Conservation (phyloP, 2,888 invertebrate genomes). For the Chaetogeoica ovagalla region DNA sequence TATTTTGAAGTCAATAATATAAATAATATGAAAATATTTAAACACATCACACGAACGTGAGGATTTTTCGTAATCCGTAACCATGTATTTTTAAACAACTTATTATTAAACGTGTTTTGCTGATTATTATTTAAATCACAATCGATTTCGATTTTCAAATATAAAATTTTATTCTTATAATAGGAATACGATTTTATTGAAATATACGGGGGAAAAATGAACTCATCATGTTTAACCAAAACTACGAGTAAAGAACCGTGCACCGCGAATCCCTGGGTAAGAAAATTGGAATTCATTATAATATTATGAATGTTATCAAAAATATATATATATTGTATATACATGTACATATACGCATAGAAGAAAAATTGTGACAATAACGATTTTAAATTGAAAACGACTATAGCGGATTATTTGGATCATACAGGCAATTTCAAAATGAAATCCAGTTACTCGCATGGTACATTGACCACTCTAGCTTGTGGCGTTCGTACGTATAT, state of each 20-base stretch:
- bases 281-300: background rate
- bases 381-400: constrained; percentile 54
- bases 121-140: background rate
- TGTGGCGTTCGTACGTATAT: constrained; percentile 63
- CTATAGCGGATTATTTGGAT: constrained; percentile 62
- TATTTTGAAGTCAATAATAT: no score
- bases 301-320: background rate
- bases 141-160: background rate
- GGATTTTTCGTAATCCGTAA: background rate
- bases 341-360: no score
- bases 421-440: constrained; percentile 62
- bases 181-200: background rate
- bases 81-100: background rate
- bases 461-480: constrained; percentile 65
- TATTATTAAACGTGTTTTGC: background rate
- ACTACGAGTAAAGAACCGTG: background rate
- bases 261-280: constrained; percentile 16
- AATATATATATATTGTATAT: background rate
- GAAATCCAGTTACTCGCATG: constrained; percentile 59
- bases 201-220: background rate
- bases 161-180: background rate
- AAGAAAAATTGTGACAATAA: background rate
- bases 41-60: no score
- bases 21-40: no score
- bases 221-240: background rate